A percentile compares a stretch with the other conserved stretches of the same genome.
Evolutionary conservation across 2,113 vertebrate genomes (phyloP).

Genomic region (Romanogobio albipinnatus): DNA sequence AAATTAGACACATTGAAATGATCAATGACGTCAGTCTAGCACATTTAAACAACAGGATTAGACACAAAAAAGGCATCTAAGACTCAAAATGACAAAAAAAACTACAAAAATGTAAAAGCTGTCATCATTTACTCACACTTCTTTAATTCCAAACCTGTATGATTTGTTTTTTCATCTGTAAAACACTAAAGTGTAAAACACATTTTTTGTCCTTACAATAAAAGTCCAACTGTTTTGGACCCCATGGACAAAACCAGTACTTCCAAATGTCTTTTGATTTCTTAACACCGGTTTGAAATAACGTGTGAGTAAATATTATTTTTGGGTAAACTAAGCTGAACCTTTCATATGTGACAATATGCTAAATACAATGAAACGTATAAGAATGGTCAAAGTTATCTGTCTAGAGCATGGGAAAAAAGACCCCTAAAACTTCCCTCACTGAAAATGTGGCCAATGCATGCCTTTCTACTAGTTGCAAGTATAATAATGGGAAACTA

Average conservation of each 20-base stretch:
- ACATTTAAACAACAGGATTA: background rate
- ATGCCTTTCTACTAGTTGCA: background rate
- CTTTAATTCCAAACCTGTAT: background rate
- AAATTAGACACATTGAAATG: background rate
- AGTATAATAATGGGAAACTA: background rate
- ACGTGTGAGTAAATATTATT: background rate
- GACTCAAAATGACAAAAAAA: background rate
- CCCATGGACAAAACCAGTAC: background rate
- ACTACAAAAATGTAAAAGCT: background rate
- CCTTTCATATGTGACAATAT: background rate
- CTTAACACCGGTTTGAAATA: background rate
- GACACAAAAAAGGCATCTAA: background rate
- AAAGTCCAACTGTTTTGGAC: background rate
- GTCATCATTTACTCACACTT: background rate
- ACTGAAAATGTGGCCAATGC: background rate
- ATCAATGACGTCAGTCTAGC: background rate
- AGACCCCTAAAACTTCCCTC: background rate
- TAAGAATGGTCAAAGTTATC: background rate
- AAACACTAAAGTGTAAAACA: background rate
- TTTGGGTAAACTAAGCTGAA: background rate
- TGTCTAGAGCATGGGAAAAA: background rate
- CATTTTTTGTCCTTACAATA: background rate
- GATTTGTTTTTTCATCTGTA: background rate
- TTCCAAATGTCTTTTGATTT: background rate
- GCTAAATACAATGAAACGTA: background rate